These are phyloP conservation scores for Drosophila meridiana DNA, from an alignment of 2,888 invertebrate genomes.

Conservation along the genomic window DNA sequence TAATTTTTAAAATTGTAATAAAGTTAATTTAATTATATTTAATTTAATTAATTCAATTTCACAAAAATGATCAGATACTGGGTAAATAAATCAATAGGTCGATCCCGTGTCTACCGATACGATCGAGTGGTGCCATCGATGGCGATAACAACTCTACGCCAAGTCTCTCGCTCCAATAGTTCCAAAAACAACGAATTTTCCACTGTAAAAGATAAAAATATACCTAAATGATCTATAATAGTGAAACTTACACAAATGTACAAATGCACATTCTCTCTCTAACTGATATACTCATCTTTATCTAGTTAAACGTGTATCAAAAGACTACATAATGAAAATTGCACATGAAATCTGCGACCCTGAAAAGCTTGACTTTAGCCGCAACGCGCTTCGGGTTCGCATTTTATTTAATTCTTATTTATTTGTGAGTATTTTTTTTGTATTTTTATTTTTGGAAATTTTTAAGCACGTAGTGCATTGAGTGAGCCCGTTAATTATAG, in stretches of 20 bases:
- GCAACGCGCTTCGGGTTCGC: conserved; percentile 11
- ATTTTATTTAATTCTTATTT: conserved; percentile 28
- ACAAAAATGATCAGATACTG: no score
- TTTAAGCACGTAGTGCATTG: conserved; percentile 51
- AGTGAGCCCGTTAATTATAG: conserved; percentile 79
- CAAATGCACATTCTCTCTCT: background rate
- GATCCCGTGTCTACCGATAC: no score
- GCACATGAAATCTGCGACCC: conserved; percentile 66
- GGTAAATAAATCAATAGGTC: no score
- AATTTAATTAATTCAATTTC: no score
- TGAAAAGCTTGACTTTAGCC: conserved; percentile 33
- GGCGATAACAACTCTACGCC: background rate
- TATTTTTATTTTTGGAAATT: conserved; percentile 3
- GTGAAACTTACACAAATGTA: background rate
- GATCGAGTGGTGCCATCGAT: background rate
- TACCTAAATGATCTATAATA: background rate
- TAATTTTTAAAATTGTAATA: no score
- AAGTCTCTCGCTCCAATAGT: background rate
- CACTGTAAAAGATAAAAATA: background rate
- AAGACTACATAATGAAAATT: conserved; percentile 44
- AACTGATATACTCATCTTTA: background rate
- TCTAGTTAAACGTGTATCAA: background rate
- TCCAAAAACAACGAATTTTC: no score
- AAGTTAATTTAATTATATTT: no score
- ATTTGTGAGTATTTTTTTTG: conserved; percentile 21